These are phyloP conservation scores for Microplitis deprimator DNA, from an alignment of 2,888 invertebrate species.

Conservation along the genomic window DNA sequence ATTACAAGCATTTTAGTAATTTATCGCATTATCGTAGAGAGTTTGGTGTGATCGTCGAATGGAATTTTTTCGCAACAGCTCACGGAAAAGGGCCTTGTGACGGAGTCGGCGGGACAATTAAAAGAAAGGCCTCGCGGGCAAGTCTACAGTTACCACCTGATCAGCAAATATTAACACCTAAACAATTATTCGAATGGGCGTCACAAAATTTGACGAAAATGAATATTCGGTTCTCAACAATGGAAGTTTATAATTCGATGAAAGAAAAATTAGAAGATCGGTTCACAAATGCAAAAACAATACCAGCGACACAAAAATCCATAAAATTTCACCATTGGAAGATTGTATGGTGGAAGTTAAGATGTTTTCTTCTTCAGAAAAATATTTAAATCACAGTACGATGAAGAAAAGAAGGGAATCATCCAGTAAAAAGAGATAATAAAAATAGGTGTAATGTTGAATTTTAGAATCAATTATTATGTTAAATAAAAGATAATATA, in stretches of 20 bases:
- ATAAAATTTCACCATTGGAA: conserved; percentile 7
- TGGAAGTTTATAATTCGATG: conserved; percentile 25
- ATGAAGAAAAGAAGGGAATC: conserved; percentile 19
- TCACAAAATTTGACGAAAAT: conserved; percentile 35
- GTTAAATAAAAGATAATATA: conserved; percentile 1
- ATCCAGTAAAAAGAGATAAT: conserved; percentile 17
- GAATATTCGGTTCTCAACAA: conserved; percentile 23
- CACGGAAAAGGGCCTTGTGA: no score
- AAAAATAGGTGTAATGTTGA: conserved; percentile 19
- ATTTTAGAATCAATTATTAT: conserved; percentile 10
- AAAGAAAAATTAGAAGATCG: conserved; percentile 34
- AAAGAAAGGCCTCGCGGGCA: no score
- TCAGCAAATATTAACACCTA: conserved; percentile 36
- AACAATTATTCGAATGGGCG: conserved; percentile 40
- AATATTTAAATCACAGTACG: conserved; percentile 14
- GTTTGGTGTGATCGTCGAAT: conserved; percentile 27
- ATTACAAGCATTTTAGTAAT: conserved; percentile 38
- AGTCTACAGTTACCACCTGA: no score
- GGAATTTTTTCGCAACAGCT: conserved; percentile 37
- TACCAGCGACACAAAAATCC: conserved; percentile 32
- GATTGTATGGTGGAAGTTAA: conserved; percentile 15
- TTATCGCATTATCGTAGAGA: conserved; percentile 25
- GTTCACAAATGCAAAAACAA: conserved; percentile 34
- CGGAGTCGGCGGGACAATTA: no score
- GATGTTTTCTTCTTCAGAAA: conserved; percentile 20